Percentiles rank a stretch among this genome's conserved stretches.
These are phyloP conservation scores for Poicephalus gulielmi DNA, from an alignment of 2,113 vertebrate species.

Conservation along the genomic window DNA sequence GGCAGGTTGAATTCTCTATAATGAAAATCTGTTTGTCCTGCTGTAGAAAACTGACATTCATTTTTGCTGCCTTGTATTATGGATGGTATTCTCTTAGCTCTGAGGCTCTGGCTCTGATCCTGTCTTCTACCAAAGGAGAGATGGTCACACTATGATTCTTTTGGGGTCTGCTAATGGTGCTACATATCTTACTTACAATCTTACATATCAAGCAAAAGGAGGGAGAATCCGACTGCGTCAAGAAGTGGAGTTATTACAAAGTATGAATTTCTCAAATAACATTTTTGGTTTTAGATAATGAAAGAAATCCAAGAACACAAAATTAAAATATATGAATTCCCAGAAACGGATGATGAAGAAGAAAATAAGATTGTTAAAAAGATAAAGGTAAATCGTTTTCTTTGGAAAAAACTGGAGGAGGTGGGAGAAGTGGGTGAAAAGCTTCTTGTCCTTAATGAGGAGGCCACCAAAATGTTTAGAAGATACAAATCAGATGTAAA, in stretches of 20 bases:
- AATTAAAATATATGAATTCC: constrained; percentile 99
- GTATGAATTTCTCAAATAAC: background rate
- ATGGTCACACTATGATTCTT: background rate
- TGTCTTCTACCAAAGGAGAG: background rate
- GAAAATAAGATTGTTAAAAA: constrained; percentile 98
- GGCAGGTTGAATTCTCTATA: background rate
- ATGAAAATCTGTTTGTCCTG: background rate
- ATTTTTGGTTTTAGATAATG: constrained; percentile 87
- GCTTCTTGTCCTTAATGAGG: background rate
- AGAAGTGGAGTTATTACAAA: background rate
- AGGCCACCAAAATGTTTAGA: background rate
- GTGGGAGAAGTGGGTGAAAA: background rate
- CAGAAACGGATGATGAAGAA: constrained; percentile 97
- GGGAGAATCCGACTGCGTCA: background rate
- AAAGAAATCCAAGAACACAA: constrained; percentile 99
- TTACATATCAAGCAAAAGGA: background rate
- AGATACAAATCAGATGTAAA: background rate
- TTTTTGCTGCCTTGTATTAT: background rate
- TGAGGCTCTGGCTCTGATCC: background rate
- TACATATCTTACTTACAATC: background rate
- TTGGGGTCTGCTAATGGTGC: background rate
- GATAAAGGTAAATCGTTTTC: constrained; percentile 84
- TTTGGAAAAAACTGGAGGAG: background rate
- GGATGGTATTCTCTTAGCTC: background rate
- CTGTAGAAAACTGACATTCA: background rate